Conservation (phyloP, 1,140 invertebrate genomes). For the Camponotus pennsylvanicus region DNA sequence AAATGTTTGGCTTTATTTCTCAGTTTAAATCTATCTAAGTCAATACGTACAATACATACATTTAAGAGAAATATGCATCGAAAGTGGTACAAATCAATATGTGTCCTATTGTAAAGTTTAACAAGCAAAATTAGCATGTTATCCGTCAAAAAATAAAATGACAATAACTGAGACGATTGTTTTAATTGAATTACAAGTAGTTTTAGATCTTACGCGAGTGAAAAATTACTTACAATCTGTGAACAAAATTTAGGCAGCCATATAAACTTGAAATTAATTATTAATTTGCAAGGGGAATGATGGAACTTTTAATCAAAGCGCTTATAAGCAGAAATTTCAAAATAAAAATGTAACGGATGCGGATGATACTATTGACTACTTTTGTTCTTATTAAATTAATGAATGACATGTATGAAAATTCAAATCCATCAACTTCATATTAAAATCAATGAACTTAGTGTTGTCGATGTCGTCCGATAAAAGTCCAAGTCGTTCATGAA, state of each 20-base stretch:
- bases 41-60: constrained; percentile 26
- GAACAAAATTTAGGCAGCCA: too few species aligned
- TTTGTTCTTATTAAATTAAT: too few species aligned
- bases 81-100: background rate
- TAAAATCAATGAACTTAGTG: too few species aligned
- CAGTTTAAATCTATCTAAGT: background rate
- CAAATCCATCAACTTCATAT: too few species aligned
- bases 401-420: too few species aligned
- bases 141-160: constrained; percentile 1
- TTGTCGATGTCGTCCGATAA: too few species aligned
- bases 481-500: too few species aligned
- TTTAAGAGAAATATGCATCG: constrained; percentile 9
- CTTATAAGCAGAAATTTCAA: too few species aligned
- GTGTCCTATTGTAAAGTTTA: background rate
- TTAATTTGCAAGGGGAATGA: too few species aligned
- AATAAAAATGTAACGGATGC: too few species aligned
- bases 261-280: background rate
- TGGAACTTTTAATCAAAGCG: too few species aligned
- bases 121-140: constrained; percentile 20
- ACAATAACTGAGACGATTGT: background rate
- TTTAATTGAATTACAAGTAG: background rate
- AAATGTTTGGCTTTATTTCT: constrained; percentile 28
- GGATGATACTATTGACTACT: too few species aligned
- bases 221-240: background rate
- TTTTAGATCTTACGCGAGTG: background rate